These are phyloP conservation scores for Oligia strigilis DNA, from an alignment of 2,888 invertebrate genomes.

Conservation along the genomic window DNA sequence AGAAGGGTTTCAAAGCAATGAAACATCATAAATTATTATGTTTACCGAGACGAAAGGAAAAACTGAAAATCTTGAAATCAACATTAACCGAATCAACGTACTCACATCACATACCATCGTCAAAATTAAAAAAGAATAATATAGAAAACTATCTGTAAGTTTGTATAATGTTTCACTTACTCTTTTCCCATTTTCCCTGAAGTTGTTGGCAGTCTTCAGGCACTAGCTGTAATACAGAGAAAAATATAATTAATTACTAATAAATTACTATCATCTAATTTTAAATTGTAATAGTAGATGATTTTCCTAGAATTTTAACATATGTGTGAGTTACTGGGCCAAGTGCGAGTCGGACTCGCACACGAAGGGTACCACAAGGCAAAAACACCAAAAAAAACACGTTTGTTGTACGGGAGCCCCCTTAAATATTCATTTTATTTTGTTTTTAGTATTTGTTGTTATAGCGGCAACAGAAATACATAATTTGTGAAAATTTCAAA, in stretches of 20 bases:
- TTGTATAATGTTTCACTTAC: conserved; percentile 54
- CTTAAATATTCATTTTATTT: too few species aligned
- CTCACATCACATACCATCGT: neutral
- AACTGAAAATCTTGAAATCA: neutral
- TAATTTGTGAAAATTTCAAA: too few species aligned
- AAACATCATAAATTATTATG: neutral
- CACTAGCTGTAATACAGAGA: conserved; percentile 46
- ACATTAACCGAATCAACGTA: neutral
- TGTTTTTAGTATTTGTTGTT: too few species aligned
- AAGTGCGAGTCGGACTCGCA: too few species aligned
- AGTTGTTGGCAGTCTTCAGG: conserved; percentile 1
- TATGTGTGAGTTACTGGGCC: too few species aligned
- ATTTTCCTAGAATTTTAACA: too few species aligned
- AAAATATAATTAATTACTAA: conserved; percentile 9
- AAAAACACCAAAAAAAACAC: too few species aligned
- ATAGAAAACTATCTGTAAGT: neutral
- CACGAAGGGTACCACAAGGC: too few species aligned
- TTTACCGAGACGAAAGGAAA: neutral
- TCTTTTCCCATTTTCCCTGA: conserved; percentile 64
- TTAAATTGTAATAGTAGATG: too few species aligned
- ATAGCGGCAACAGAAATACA: too few species aligned
- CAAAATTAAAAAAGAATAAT: neutral
- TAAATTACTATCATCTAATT: too few species aligned
- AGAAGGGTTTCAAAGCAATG: neutral
- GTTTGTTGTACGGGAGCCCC: too few species aligned